Evolutionary conservation across 2,113 vertebrate species (phyloP).

Genomic region (Oceanodroma tethys): DNA sequence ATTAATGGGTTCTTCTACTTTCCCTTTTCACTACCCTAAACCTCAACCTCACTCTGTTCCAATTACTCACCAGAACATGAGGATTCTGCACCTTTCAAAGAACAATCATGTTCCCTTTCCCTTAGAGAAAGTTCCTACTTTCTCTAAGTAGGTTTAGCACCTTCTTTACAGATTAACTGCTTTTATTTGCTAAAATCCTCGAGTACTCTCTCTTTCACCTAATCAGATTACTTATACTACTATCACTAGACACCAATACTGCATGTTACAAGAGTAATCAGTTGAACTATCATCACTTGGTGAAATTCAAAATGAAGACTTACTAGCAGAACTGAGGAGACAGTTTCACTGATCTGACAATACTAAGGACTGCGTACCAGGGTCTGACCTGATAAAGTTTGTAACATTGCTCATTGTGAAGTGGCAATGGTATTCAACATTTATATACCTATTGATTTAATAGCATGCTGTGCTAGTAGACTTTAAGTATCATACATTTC

Average conservation of each 20-base stretch:
- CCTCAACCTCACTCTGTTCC: background rate
- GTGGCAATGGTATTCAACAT: conserved; percentile 51
- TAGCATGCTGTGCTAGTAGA: background rate
- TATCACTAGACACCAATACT: conserved; percentile 75
- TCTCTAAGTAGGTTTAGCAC: background rate
- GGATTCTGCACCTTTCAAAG: background rate
- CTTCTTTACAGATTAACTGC: conserved; percentile 32
- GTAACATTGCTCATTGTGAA: conserved; percentile 73
- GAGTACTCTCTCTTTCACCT: conserved; percentile 48
- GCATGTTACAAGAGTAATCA: conserved; percentile 73
- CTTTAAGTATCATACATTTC: background rate
- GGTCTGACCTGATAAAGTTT: conserved; percentile 71
- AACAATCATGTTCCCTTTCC: background rate
- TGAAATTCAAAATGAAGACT: conserved; percentile 68
- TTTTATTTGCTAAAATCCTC: conserved; percentile 68
- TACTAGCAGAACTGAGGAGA: conserved; percentile 69
- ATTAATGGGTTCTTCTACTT: background rate
- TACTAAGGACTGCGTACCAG: conserved; percentile 37
- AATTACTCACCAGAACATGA: background rate
- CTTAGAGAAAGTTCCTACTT: too few relatives aligned
- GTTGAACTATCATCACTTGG: conserved; percentile 75
- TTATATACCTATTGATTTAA: background rate
- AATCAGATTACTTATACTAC: conserved; percentile 71
- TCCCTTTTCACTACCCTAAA: background rate
- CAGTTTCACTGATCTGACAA: conserved; percentile 72